Conservation (phyloP, 1,140 invertebrate species). For the Papilio machaon region DNA sequence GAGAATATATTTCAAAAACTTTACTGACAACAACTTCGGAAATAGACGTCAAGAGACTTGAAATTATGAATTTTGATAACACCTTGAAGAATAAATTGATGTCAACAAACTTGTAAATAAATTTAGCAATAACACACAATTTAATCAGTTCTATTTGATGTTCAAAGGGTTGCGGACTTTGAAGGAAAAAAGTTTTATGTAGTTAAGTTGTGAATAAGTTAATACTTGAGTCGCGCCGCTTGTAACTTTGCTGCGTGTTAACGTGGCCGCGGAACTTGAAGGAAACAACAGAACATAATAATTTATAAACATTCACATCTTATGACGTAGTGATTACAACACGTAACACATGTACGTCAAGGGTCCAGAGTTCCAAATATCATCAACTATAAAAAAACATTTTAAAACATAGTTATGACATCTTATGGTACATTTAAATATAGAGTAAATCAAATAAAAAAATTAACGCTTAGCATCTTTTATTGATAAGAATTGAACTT, state of each 20-base stretch:
- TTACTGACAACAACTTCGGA: not conserved
- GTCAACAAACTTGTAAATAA: slow-evolving; percentile 3
- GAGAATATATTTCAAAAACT: not conserved
- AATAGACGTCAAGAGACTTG: not conserved
- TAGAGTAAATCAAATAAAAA: not conserved
- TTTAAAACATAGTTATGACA: too few species aligned
- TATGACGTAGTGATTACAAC: not conserved
- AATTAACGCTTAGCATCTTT: not conserved
- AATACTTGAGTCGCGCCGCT: slow-evolving; percentile 13
- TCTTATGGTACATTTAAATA: too few species aligned
- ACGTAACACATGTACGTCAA: not conserved
- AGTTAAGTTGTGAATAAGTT: slow-evolving; percentile 24
- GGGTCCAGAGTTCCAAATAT: not conserved
- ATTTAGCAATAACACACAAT: slow-evolving; percentile 16
- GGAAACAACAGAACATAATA: not conserved
- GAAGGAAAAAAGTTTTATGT: slow-evolving; percentile 3
- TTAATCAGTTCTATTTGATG: slow-evolving; percentile 9
- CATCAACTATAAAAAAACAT: not conserved
- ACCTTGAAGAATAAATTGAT: not conserved
- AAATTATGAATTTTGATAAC: not conserved
- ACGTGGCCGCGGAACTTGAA: not conserved
- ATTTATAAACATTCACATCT: slow-evolving; percentile 1
- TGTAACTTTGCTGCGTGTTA: not conserved
- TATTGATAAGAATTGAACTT: not conserved
- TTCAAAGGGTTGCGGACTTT: slow-evolving; percentile 2